Evolutionary conservation across 2,113 vertebrate genomes (phyloP).

Genomic region (Sturnus vulgaris): DNA sequence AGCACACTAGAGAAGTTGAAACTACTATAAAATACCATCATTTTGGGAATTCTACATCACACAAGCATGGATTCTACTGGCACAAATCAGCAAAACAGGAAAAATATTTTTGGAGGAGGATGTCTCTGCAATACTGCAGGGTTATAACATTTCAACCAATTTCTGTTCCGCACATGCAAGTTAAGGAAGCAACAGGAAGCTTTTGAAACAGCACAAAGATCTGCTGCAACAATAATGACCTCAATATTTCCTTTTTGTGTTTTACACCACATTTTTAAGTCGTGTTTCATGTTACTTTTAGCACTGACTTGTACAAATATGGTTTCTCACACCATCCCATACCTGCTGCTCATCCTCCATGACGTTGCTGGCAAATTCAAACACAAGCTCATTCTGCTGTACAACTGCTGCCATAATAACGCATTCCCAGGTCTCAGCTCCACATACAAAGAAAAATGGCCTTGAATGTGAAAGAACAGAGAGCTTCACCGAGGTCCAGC

Average conservation of each 20-base stretch:
- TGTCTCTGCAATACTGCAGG: background rate
- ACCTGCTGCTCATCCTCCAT: constrained; percentile 87
- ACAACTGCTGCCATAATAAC: constrained; percentile 84
- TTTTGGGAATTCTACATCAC: background rate
- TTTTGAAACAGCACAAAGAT: constrained; percentile 39
- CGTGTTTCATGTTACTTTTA: background rate
- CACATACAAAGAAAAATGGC: constrained; percentile 66
- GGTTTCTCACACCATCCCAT: background rate
- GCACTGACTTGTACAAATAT: background rate
- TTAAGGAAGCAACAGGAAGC: constrained; percentile 40
- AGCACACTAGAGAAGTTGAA: background rate
- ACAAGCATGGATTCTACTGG: background rate
- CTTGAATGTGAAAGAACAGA: background rate
- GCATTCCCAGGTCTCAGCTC: constrained; percentile 73
- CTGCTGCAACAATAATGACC: constrained; percentile 20
- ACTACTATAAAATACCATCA: background rate
- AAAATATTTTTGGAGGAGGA: background rate
- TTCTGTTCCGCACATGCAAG: background rate
- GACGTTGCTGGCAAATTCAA: constrained; percentile 93
- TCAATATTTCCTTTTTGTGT: background rate
- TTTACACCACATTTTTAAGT: background rate
- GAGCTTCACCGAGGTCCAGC: background rate
- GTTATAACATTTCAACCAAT: background rate
- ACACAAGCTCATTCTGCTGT: constrained; percentile 89
- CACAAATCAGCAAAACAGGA: background rate